phyloP scores from a whole-genome alignment of 2,797 vertebrate species.

The Liasis olivaceus region DNA sequence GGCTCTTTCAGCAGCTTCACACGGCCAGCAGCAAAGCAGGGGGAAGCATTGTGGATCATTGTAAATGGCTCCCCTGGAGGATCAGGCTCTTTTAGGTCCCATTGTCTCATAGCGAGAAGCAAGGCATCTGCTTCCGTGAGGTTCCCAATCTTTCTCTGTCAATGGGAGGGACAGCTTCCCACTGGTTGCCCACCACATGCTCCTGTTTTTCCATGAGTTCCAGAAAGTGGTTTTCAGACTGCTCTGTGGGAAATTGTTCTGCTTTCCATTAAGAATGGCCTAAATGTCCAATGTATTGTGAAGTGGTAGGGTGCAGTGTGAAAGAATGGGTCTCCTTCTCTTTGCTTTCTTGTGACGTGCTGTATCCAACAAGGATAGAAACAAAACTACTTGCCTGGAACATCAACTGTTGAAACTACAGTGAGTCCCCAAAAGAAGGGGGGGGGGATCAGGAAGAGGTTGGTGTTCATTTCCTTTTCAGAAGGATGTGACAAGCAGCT shows the following conservation, averaged over 20 bases:
- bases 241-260: background rate
- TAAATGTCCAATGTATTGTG: background rate
- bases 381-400: background rate
- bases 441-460: background rate
- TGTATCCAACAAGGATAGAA: background rate
- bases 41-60: background rate
- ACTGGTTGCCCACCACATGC: background rate
- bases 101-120: background rate
- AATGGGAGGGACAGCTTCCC: background rate
- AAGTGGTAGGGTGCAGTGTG: background rate
- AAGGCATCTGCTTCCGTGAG: background rate
- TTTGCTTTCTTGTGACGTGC: background rate
- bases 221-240: background rate
- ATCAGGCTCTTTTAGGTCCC: background rate
- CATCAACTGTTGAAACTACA: background rate
- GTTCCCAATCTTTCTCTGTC: background rate
- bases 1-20: background rate
- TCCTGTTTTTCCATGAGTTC: background rate
- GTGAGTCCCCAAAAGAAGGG: background rate
- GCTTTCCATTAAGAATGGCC: background rate
- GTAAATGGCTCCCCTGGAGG: background rate
- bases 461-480: conserved; percentile 8
- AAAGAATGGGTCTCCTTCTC: background rate
- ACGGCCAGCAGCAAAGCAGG: background rate
- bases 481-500: conserved; percentile 2